Percentiles rank a stretch among this genome's conserved stretches.
Conservation (phyloP, 2,113 vertebrate species). For the Mesembrinibis cayennensis region DNA sequence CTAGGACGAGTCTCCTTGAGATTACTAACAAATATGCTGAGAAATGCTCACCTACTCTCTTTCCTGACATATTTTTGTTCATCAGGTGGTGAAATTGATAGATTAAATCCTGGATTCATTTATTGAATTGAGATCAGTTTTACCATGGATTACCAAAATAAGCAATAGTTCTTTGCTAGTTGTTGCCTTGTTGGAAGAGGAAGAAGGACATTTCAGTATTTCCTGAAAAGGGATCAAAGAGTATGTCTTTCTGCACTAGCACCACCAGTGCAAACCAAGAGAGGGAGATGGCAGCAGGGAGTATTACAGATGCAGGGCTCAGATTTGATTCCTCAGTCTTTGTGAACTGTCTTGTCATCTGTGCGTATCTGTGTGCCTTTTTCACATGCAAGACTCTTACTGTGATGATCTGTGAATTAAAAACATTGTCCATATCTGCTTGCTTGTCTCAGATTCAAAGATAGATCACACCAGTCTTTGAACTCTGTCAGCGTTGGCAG, state of each 20-base stretch:
- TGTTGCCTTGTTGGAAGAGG: background rate
- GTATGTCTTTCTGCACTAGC: background rate
- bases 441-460: background rate
- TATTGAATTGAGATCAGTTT: background rate
- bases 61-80: background rate
- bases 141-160: background rate
- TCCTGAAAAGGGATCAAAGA: background rate
- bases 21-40: background rate
- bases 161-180: background rate
- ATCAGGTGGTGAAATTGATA: background rate
- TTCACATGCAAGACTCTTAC: background rate
- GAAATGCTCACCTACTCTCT: background rate
- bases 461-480: background rate
- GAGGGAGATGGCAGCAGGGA: background rate
- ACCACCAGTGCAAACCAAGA: background rate
- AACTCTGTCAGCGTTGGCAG: background rate
- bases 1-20: background rate
- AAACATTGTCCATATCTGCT: background rate
- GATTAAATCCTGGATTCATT: background rate
- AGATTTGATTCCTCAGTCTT: background rate
- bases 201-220: background rate
- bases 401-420: background rate
- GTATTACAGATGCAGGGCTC: background rate
- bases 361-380: background rate
- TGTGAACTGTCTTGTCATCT: background rate